Evolutionary conservation across 1,140 invertebrate species (phyloP), one percentile per base, ranked within the genome.

Genomic region (Phocides pigmalion): DNA sequence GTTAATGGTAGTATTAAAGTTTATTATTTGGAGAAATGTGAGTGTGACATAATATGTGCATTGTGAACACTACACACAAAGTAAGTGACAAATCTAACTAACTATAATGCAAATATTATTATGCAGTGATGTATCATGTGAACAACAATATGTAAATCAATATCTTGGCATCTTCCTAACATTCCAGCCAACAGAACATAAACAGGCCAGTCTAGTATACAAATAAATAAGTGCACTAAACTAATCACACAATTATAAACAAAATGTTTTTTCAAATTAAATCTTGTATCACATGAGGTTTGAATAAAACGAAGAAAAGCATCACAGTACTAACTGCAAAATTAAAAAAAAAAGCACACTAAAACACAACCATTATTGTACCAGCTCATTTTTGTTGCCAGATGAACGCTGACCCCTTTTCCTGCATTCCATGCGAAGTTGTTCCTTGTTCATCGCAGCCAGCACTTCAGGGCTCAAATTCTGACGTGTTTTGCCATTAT

Each of bases 311-410:
- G 51, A 50, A 62, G 49, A 56, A 50, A 82, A 82, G 77, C 79
- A 81, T 70, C 75, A 88, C 84, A 82, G 41, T 59, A 81, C 74
- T 64, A 42, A 66, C 74, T 39, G 68, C 75, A 72, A 74, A 72
- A 80, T 81, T 68, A n/a, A 76, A 78, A 72, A 70, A 76, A 58
- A 64, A 85, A 82, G 74, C 80, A 82, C 79, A 86, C 63, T 70
- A 62, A 77, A 74, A 87, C 76, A 79, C 76, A 71, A 76, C 72
- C 70, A 64, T 66, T 62, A 65, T 81, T 82, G 81, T 94, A 94
- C 93, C 94, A 94, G 89, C 87, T 94, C 93, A 64, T 90, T 92
- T 89, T 94, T 94, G 89, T 92, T 94, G 68, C 94, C 94, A 47
- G 92, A 92, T 6, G 92, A 92, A 75, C 93, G 93, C 73, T 93